Base-by-base conservation (phyloP, 92 coral and sea anemone genomes). In the Montipora capitata region DNA sequence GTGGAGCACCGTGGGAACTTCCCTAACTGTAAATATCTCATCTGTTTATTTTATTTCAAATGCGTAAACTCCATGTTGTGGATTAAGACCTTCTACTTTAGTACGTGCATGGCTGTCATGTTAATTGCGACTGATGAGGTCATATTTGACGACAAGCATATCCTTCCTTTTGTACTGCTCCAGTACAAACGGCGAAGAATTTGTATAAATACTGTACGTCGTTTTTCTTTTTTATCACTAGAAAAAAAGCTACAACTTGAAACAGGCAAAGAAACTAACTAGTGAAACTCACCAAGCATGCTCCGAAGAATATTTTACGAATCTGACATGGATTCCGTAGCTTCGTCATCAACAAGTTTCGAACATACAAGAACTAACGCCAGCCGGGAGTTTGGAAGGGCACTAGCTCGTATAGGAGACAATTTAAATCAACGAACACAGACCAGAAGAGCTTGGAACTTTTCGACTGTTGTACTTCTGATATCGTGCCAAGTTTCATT, bases 371-470 rank as follows among this genome's bases (percentile, higher is more conserved):
- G 51, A 5, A 14, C 18, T 3, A 16, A 39, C 27, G n/a, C 40
- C 4, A 68, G 3, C 52, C 0, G 87, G 17, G 79, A 83, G 17
- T 54, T 51, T 71, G 87, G 87, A 20, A 83, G 87, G 61, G 16
- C 71, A 17, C 39, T 83, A 42, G 87, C 87, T 73, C 20, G 49
- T 17, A 72, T 83, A 5, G 87, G 87, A 72, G 87, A 83, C 80
- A 41, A 12, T 42, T 72, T 83, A 62, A 59, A 83, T 72, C 58
- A 73, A 58, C 80, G 57, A 73, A 42, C 62, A 5, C 57, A 14
- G 61, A 8, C 12, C 61, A 54, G 68, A 35, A 42, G 72, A 73
- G n/a, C 66, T 70, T 14, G 12, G 7, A 13, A 40, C 40, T 16
- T 15, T 12, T 52, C 70, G 11, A 56, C 80, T 41, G 49, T 71